Conservation (phyloP, 2,797 vertebrate genomes). For the Vultur gryphus region DNA sequence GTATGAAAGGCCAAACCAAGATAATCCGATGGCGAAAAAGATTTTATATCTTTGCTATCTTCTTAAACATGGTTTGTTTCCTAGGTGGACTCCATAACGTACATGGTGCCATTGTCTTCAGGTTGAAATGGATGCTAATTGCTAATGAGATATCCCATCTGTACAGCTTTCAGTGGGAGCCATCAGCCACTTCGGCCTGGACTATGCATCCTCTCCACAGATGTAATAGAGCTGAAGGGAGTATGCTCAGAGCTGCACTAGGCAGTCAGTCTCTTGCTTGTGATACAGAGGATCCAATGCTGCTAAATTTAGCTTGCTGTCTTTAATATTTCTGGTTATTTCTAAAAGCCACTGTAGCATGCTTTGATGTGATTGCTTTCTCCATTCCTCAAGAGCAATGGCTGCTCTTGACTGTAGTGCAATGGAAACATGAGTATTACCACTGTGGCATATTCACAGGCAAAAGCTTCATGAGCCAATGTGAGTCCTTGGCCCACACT, state of each 20-base stretch:
- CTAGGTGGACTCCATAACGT: background rate
- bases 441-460: too few species aligned
- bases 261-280: too few species aligned
- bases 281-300: background rate
- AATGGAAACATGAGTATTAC: background rate
- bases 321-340: background rate
- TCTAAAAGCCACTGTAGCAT: background rate
- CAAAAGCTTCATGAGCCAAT: background rate
- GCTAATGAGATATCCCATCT: background rate
- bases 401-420: background rate
- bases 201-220: too few species aligned
- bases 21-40: background rate
- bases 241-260: background rate
- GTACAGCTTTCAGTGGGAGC: background rate
- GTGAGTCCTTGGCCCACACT: background rate
- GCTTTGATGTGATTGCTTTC: background rate
- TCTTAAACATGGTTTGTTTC: background rate
- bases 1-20: background rate
- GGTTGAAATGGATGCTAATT: background rate
- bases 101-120: background rate
- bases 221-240: background rate
- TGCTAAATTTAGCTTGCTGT: background rate
- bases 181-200: background rate
- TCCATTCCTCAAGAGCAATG: background rate
- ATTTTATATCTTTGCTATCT: background rate